Base-by-base conservation (phyloP, 2,888 invertebrate genomes). In the Macrophya annulata region DNA sequence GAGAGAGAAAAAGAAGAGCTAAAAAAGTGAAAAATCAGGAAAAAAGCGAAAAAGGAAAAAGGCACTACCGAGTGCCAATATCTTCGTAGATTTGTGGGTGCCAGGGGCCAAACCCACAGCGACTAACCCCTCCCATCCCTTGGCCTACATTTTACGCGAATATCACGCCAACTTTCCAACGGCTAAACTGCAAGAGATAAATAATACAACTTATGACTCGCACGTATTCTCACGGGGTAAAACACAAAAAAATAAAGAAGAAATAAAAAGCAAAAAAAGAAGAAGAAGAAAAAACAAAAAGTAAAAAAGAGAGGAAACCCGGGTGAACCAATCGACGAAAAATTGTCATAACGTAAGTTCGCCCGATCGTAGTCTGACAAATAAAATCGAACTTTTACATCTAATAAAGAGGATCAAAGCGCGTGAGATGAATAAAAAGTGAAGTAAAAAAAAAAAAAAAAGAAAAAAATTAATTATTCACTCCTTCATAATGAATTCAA, bases 71-170 rank as follows among this genome's bases (percentile, higher is more conserved):
- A 87, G 87, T 89, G 90, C 89, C 90, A 90, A 91, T 91, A 90
- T 90, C 88, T 89, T 88, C 85, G 82, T 88, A 87, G 89, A 91
- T 91, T 91, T 91, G 91, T 89, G 88, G 88, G 86, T 86, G 88
- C 87, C 89, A 85, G 86, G 90, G 87, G 88, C 86, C 86, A 45
- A 45, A 45, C 25, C 45, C 68, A 25, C 31, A 68, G 31, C 12
- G n/a, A 55, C 55, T 86, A 84, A 85, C 85, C 84, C 81, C 87
- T 72, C 85, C 85, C 86, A 86, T 85, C n/a, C 31, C 71, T 43
- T 43, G 76, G 76, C 48, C 48, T 15, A 45, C 76, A 76, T 76
- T 76, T 76, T 76, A 76, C 76, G 40, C 65, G 79, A 15, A 55
- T 79, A 79, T 59, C 79, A 59, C 55, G 48, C 45, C 5, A 83